Conservation (phyloP, 2,888 invertebrate species). For the Strigamia maritima region DNA sequence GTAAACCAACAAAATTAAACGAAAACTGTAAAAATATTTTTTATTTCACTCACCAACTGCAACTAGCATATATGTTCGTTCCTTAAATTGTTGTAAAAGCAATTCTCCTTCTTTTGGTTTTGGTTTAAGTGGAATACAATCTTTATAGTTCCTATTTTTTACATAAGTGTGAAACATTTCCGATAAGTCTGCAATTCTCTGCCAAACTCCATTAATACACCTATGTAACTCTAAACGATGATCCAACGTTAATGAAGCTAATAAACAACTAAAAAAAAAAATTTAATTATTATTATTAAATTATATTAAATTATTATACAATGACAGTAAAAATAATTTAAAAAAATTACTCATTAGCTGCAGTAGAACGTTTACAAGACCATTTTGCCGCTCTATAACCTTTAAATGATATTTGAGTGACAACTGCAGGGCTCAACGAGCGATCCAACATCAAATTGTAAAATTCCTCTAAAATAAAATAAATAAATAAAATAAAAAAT, state of each 20-base stretch:
- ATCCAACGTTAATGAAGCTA: conserved; percentile 28
- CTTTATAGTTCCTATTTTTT: conserved; percentile 22
- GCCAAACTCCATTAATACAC: not conserved
- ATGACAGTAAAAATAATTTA: not conserved
- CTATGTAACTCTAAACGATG: conserved; percentile 17
- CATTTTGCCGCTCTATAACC: conserved; percentile 29
- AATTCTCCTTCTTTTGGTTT: not conserved
- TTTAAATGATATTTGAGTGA: not conserved
- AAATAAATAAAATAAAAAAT: not conserved
- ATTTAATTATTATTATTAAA: not conserved
- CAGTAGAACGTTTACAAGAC: conserved; percentile 29
- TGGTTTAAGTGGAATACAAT: not conserved
- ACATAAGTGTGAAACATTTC: not conserved
- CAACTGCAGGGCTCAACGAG: conserved; percentile 34
- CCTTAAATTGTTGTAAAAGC: not conserved
- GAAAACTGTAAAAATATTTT: not conserved
- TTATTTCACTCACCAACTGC: not conserved
- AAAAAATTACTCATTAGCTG: conserved; percentile 26
- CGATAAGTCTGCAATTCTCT: not conserved
- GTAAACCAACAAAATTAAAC: not conserved
- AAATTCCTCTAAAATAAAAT: conserved; percentile 36
- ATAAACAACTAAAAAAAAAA: conserved; percentile 22
- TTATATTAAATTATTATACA: not conserved
- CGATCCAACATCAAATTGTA: conserved; percentile 36
- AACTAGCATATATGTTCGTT: conserved; percentile 2